Evolutionary conservation across 1,140 invertebrate species (phyloP).

Genomic region (Oedothorax gibbosus): DNA sequence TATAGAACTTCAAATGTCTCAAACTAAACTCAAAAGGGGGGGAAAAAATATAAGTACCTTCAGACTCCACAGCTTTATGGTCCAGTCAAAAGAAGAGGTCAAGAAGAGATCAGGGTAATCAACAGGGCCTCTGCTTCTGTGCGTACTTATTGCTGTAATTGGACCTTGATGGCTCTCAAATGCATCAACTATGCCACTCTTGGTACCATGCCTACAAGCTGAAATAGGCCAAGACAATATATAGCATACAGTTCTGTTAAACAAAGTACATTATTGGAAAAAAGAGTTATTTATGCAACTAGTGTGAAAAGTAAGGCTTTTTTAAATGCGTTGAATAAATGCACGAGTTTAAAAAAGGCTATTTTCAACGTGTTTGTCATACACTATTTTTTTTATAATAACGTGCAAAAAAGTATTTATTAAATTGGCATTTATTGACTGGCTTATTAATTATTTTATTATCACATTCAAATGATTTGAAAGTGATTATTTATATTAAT

Average conservation of each 20-base stretch:
- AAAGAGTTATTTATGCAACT: neutral
- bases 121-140: slow-evolving; percentile 85
- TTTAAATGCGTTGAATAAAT: neutral
- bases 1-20: neutral
- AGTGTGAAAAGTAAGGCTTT: neutral
- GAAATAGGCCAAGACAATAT: slow-evolving; percentile 64
- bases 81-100: slow-evolving; percentile 98
- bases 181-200: slow-evolving; percentile 89
- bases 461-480: too few species aligned
- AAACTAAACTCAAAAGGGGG: neutral
- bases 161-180: slow-evolving; percentile 96
- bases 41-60: slow-evolving; percentile 73
- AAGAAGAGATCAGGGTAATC: slow-evolving; percentile 97
- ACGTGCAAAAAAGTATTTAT: too few species aligned
- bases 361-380: too few species aligned
- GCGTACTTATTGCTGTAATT: slow-evolving; percentile 90
- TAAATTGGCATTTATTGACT: too few species aligned
- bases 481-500: too few species aligned
- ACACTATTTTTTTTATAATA: too few species aligned
- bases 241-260: too few species aligned
- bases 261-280: too few species aligned
- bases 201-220: slow-evolving; percentile 91
- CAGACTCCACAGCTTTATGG: slow-evolving; percentile 96
- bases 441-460: too few species aligned
- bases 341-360: too few species aligned